phyloP scores from a whole-genome alignment of 35 echinoderm and acorn worm species.

The Eucidaris tribuloides region DNA sequence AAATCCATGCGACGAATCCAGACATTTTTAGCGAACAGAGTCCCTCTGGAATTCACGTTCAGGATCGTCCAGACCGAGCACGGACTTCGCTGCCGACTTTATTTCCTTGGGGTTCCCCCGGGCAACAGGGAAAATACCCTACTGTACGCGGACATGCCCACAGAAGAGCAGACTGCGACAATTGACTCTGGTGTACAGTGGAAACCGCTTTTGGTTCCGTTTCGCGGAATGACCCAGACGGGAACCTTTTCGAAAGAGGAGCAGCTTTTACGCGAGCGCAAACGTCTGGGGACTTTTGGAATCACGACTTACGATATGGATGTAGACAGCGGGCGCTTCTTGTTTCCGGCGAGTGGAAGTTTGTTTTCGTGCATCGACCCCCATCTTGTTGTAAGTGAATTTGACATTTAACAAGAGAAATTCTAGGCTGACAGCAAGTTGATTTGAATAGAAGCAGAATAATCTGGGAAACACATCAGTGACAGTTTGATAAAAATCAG shows the following conservation, averaged over 20 bases:
- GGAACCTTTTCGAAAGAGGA: slow-evolving; percentile 84
- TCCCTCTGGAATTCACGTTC: slow-evolving; percentile 86
- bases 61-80: slow-evolving; percentile 50
- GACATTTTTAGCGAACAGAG: slow-evolving; percentile 77
- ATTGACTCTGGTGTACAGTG: slow-evolving; percentile 33
- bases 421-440: background rate
- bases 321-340: slow-evolving; percentile 62
- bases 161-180: background rate
- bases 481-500: too few species aligned
- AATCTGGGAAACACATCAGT: too few species aligned
- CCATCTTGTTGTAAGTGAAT: slow-evolving; percentile 53
- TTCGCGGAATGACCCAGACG: slow-evolving; percentile 62
- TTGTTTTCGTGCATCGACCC: slow-evolving; percentile 80
- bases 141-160: slow-evolving; percentile 64
- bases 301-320: slow-evolving; percentile 92
- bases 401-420: background rate
- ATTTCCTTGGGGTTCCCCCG: slow-evolving; percentile 83
- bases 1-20: slow-evolving; percentile 85
- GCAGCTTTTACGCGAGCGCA: slow-evolving; percentile 88
- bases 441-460: too few species aligned
- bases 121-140: slow-evolving; percentile 92
- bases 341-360: slow-evolving; percentile 87
- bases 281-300: slow-evolving; percentile 83
- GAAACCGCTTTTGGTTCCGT: slow-evolving; percentile 88
- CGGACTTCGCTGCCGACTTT: slow-evolving; percentile 48